Base-by-base conservation (phyloP, 2,888 invertebrate species). In the Drosophila quinaria region DNA sequence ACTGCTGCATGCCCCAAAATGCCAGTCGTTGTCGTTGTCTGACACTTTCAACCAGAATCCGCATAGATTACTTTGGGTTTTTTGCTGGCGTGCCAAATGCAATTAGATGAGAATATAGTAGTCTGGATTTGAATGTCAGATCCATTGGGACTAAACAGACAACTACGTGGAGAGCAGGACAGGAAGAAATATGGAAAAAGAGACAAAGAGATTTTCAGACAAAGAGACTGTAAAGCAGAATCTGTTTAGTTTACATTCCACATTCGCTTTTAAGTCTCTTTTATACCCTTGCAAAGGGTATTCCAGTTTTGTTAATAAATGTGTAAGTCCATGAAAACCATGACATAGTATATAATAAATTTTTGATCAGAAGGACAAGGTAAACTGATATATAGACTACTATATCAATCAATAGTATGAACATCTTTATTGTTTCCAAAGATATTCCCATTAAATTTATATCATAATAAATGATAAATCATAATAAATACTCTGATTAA, bases 61-160 rank as follows among this genome's bases (percentile, higher is more conserved):
- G 50, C 66, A 56, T 47, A 51, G 19, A 51, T 39, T 25, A 42
- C 42, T 1, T 29, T 11, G 3, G 1, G 10, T 10, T n/a, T 9
- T 9, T 44, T 31, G 42, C 42, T 67, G 71, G 62, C 79, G 65
- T 86, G 66, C 39, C 58, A 68, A 84, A 88, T 88, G 88, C 78
- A 81, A 87, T 85, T 72, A 47, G 63, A 31, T 35, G 31, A 17
- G 37, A n/a, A n/a, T 44, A n/a, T n/a, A n/a, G n/a, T n/a, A 64
- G 74, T 71, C 71, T 66, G 73, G 63, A 47, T 37, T 66, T 50
- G 71, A 88, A 84, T 86, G 89, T 49, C 84, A 84, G 60, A 22
- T 50, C 89, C 87, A 47, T 25, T 62, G 89, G 84, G 84, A 88
- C 46, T 68, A 39, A 13, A 6, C 35, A 29, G 51, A 41, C 22